Evolutionary conservation across 2,888 invertebrate genomes (phyloP), one percentile per base, ranked within the genome.

Genomic region (Drosophila stalkeri): DNA sequence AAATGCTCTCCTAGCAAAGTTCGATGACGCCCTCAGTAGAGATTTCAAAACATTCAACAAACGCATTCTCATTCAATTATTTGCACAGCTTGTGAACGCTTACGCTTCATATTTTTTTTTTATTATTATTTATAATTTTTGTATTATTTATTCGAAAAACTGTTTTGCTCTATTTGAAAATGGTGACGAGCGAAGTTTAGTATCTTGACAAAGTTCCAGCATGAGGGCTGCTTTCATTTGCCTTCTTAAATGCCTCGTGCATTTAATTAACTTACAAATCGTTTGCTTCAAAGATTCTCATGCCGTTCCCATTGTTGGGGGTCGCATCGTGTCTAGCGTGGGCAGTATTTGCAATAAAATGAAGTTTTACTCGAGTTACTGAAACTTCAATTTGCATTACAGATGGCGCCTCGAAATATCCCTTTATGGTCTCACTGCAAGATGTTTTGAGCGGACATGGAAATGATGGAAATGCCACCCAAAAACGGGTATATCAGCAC

Each of bases 401-500:
- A 85, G 85, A 66, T 70, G 86, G 75, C 44, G 23, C 67, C 20
- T 64, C 72, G 9, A 90, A 88, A 64, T 93, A 92, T 76, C 90
- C 92, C 4, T 93, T 81, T 56, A 91, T 92, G 83, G 92, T 92
- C 31, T 93, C 93, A 7, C 64, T 93, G 64, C 92, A 93, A 80
- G 90, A 92, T 64, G 74, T 80, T 0, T 12, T 62, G 3, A 4
- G 16, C 8, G 49, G 37, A 18, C 7, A 18, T 35, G 31, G 37
- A 43, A 44, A 35, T 41, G 20, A 27, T 2, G 27, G 35, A 3
- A 85, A 77, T 52, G 8, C 9, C 3, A 72, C 35, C 3, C 37
- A 27, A 16, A 59, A 44, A 2, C 44, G 23, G 2, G 54, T 16
- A 4, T 91, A 83, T 67, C 79, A 83, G n/a, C 93, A 93, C 66